Percentiles rank a stretch among this genome's conserved stretches.
Evolutionary conservation across 2,113 vertebrate species (phyloP).

Genomic region (Menidia beryllina): DNA sequence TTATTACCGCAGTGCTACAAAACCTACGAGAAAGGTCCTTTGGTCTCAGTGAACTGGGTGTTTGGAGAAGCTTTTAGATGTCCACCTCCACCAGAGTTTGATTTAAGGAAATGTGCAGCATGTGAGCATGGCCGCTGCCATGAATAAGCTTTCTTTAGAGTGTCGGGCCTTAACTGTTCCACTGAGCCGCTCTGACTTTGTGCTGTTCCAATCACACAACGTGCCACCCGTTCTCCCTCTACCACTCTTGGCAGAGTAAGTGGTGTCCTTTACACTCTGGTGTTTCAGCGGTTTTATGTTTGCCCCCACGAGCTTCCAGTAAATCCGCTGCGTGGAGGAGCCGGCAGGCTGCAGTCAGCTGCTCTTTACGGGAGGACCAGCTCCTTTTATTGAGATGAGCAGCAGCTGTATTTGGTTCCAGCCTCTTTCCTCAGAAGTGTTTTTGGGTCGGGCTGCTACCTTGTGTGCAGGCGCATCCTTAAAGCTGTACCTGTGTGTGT

Average conservation of each 20-base stretch:
- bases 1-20: too few species aligned
- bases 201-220: constrained; percentile 41
- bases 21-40: neutral
- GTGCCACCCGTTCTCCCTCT: constrained; percentile 31
- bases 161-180: neutral
- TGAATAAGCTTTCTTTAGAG: constrained; percentile 9
- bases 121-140: neutral
- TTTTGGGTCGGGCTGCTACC: constrained; percentile 16
- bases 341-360: constrained; percentile 45
- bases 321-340: constrained; percentile 72
- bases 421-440: constrained; percentile 56
- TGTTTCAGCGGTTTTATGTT: constrained; percentile 51
- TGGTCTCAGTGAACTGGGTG: constrained; percentile 9
- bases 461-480: constrained; percentile 3
- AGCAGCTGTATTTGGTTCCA: constrained; percentile 82
- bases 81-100: constrained; percentile 15
- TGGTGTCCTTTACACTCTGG: constrained; percentile 19
- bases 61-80: constrained; percentile 5
- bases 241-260: constrained; percentile 26
- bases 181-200: neutral
- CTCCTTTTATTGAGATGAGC: constrained; percentile 76
- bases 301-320: constrained; percentile 58
- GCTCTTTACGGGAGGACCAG: constrained; percentile 65
- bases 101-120: constrained; percentile 26
- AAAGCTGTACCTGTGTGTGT: constrained; percentile 36